Evolutionary conservation across 2,113 vertebrate species (phyloP).

Genomic region (Eulemur rufifrons): DNA sequence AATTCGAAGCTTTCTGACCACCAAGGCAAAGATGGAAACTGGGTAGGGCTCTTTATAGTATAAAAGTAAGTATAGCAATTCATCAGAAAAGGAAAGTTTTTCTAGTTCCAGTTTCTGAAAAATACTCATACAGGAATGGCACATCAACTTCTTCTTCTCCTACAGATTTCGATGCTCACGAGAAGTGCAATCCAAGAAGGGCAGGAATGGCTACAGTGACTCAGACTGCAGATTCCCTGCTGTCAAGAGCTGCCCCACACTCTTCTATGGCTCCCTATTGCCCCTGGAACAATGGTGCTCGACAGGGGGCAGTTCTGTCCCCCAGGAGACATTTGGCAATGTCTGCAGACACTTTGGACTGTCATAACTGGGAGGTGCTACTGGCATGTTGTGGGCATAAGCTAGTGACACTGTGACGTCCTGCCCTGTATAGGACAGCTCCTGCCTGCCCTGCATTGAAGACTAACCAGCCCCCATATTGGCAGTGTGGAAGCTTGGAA

Average conservation of each 20-base stretch:
- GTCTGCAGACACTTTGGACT: neutral
- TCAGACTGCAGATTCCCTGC: neutral
- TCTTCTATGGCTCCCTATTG: accelerated
- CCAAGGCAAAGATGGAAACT: neutral
- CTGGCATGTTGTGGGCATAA: neutral
- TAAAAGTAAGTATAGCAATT: neutral
- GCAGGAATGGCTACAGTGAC: neutral
- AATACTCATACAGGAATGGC: neutral
- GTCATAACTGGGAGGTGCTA: neutral
- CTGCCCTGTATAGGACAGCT: too few relatives aligned
- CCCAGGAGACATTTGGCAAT: neutral
- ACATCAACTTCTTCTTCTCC: neutral
- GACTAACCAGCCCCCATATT: too few relatives aligned
- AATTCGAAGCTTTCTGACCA: neutral
- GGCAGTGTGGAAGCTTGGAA: neutral
- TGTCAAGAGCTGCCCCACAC: neutral
- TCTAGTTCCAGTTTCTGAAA: neutral
- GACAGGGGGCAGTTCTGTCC: too few relatives aligned
- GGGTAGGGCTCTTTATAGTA: neutral
- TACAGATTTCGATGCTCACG: neutral
- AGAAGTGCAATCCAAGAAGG: neutral
- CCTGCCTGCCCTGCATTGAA: neutral
- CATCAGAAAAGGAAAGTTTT: neutral
- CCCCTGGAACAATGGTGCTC: neutral
- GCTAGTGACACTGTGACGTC: neutral